phyloP scores from a whole-genome alignment of 2,797 vertebrate genomes.

The Hypotaenidia okinawae region DNA sequence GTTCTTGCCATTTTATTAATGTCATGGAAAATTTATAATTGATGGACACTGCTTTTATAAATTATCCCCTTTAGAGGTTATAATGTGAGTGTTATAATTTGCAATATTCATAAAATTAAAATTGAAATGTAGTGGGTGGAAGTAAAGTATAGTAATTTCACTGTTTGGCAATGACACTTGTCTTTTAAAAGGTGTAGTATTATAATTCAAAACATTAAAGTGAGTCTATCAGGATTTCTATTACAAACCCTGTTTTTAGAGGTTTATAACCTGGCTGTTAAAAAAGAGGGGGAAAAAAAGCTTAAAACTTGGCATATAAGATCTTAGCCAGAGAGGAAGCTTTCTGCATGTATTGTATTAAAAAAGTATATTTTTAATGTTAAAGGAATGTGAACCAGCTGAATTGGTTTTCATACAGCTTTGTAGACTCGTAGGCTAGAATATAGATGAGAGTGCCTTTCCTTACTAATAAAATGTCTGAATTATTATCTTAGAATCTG shows the following conservation, averaged over 20 bases:
- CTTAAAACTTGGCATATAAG: neutral
- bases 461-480: neutral
- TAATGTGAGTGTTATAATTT: conserved; percentile 79
- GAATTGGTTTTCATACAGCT: conserved; percentile 58
- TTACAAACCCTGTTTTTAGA: conserved; percentile 58
- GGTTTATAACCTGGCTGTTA: conserved; percentile 57
- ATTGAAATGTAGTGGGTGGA: conserved; percentile 78
- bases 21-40: conserved; percentile 82
- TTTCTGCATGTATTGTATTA: neutral
- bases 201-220: conserved; percentile 72
- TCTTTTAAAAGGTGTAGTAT: conserved; percentile 74
- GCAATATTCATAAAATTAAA: conserved; percentile 82
- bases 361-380: neutral
- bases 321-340: neutral
- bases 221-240: conserved; percentile 57
- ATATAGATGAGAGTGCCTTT: conserved; percentile 14
- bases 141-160: conserved; percentile 77
- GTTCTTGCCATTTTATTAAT: conserved; percentile 84
- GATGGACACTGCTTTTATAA: conserved; percentile 83
- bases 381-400: neutral
- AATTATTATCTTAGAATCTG: conserved; percentile 34
- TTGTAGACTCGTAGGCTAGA: neutral
- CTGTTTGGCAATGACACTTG: conserved; percentile 73
- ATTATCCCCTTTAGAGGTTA: conserved; percentile 80
- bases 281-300: conserved; percentile 10